Percentiles rank a stretch among this genome's conserved stretches.
These are phyloP conservation scores for Stomorhina lunata DNA, from an alignment of 2,888 invertebrate genomes.

Conservation along the genomic window DNA sequence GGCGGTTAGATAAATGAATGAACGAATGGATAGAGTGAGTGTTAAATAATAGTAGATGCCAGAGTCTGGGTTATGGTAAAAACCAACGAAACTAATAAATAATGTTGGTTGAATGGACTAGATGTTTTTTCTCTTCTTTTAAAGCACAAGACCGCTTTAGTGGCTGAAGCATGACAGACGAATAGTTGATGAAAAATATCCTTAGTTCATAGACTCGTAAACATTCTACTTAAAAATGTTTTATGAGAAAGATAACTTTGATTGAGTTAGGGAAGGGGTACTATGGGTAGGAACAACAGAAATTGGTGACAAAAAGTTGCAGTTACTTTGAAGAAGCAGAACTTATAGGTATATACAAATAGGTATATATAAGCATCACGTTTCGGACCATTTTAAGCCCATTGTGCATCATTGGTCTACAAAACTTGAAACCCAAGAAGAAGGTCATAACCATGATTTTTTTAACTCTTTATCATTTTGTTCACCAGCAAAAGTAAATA, in stretches of 20 bases:
- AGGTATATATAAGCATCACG: too few species aligned
- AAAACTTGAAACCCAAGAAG: conserved; percentile 31
- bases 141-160: not conserved
- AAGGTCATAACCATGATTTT: conserved; percentile 30
- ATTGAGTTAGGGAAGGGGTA: conserved; percentile 19
- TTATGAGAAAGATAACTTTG: conserved; percentile 1
- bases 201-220: conserved; percentile 34
- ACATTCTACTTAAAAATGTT: conserved; percentile 46
- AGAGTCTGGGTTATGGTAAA: too few species aligned
- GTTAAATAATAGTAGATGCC: too few species aligned
- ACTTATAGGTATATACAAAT: too few species aligned
- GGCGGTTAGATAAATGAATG: too few species aligned
- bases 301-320: too few species aligned
- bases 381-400: not conserved
- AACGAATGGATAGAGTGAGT: too few species aligned
- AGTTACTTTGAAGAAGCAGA: too few species aligned
- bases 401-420: conserved; percentile 25
- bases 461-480: not conserved
- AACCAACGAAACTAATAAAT: too few species aligned
- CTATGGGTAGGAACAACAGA: conserved; percentile 18
- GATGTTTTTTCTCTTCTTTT: too few species aligned
- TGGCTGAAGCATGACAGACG: not conserved
- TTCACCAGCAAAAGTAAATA: too few species aligned
- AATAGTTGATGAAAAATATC: conserved; percentile 31
- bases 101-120: too few species aligned